phyloP scores from a whole-genome alignment of 1,140 invertebrate genomes.

The Scaptomyza graminum region DNA sequence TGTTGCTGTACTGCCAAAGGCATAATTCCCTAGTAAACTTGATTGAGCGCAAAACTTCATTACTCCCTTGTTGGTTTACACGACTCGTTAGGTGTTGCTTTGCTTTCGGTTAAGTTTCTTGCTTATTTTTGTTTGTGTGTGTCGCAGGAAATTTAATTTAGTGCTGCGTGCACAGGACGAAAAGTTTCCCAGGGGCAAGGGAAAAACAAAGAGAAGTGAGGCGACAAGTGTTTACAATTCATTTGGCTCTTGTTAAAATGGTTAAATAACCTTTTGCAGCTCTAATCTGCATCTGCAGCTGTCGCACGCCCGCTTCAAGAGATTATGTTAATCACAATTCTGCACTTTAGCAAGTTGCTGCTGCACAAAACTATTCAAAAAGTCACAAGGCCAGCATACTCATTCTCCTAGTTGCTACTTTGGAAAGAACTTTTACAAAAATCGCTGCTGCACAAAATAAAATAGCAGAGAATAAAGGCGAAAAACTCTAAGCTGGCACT shows the following conservation, averaged over 20 bases:
- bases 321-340: constrained; percentile 81
- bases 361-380: constrained; percentile 39
- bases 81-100: constrained; percentile 30
- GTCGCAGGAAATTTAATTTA: constrained; percentile 73
- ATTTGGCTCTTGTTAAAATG: constrained; percentile 77
- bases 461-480: not conserved
- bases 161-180: constrained; percentile 59
- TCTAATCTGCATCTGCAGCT: constrained; percentile 66
- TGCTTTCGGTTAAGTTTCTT: constrained; percentile 19
- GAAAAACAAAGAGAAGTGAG: not conserved
- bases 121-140: constrained; percentile 20
- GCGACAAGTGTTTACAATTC: constrained; percentile 77
- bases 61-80: constrained; percentile 51
- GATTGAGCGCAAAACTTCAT: constrained; percentile 81
- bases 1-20: constrained; percentile 45
- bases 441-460: constrained; percentile 4
- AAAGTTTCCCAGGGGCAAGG: constrained; percentile 27
- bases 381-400: constrained; percentile 66
- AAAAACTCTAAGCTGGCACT: constrained; percentile 67
- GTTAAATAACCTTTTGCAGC: constrained; percentile 76
- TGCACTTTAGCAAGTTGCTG: constrained; percentile 75
- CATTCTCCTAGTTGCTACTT: constrained; percentile 55
- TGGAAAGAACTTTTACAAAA: constrained; percentile 54
- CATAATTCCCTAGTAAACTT: constrained; percentile 78
- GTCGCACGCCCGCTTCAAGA: constrained; percentile 67